These are phyloP conservation scores for Acanthosepion pharaonis DNA, from an alignment of 2,888 invertebrate species.

Conservation along the genomic window DNA sequence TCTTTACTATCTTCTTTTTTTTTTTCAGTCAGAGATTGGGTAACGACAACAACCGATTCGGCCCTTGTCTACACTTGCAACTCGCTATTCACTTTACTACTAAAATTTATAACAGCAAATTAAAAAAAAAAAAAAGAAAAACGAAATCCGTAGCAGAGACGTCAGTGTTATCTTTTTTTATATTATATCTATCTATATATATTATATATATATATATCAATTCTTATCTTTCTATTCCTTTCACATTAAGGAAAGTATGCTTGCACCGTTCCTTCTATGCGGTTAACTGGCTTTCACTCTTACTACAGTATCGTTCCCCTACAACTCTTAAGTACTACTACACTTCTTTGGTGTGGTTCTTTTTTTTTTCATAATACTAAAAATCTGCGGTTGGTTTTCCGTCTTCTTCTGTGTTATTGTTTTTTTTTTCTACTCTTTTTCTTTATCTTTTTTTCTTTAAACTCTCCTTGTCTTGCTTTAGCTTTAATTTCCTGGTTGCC, in stretches of 20 bases:
- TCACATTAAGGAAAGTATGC: neutral
- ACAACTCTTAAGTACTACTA: constrained; percentile 33
- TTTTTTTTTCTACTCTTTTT: neutral
- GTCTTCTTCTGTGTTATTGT: neutral
- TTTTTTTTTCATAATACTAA: neutral
- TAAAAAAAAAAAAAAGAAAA: neutral
- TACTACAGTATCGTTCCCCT: neutral
- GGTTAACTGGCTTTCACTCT: neutral
- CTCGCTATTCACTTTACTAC: neutral
- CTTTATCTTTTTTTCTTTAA: neutral
- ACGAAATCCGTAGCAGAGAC: neutral
- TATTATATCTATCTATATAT: neutral
- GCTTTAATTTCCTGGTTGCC: neutral
- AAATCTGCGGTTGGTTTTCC: neutral
- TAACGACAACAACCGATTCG: too few species aligned
- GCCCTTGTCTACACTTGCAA: neutral
- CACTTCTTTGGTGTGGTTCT: neutral
- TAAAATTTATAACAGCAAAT: neutral
- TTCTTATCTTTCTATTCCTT: neutral
- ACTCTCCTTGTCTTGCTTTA: neutral
- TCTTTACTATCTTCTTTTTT: too few species aligned
- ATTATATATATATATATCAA: neutral
- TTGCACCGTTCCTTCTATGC: neutral
- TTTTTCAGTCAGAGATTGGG: too few species aligned
- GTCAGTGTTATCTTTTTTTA: neutral